Evolutionary conservation across 2,888 invertebrate genomes (phyloP).

Genomic region (Tipula helvola): DNA sequence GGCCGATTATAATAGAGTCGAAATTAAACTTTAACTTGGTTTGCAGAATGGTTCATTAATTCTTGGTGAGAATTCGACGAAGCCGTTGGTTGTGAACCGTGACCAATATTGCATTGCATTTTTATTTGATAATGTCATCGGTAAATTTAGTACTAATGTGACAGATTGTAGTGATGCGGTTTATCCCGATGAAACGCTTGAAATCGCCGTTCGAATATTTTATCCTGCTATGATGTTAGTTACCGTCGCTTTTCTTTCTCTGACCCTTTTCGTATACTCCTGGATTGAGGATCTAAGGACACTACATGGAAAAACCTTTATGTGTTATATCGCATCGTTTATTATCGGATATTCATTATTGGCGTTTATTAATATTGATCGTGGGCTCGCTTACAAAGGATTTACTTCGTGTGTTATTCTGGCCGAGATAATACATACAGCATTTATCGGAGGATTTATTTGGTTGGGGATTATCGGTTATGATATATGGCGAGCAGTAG

Average conservation of each 20-base stretch:
- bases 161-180: not conserved
- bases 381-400: not conserved
- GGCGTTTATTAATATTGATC: not conserved
- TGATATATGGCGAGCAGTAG: slow-evolving; percentile 59
- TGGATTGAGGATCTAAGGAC: slow-evolving; percentile 49
- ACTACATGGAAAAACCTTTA: slow-evolving; percentile 4
- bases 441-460: slow-evolving; percentile 71
- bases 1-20: not conserved
- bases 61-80: not conserved
- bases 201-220: slow-evolving; percentile 14
- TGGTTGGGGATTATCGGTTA: slow-evolving; percentile 82
- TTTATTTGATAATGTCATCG: not conserved
- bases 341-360: not conserved
- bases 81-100: not conserved
- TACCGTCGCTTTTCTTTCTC: slow-evolving; percentile 58
- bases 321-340: not conserved
- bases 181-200: not conserved
- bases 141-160: not conserved
- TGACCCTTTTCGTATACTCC: slow-evolving; percentile 60
- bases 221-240: slow-evolving; percentile 47
- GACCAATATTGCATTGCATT: not conserved
- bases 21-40: not conserved
- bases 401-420: slow-evolving; percentile 18
- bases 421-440: slow-evolving; percentile 20
- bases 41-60: not conserved